These are phyloP conservation scores for Etheostoma cragini DNA, from an alignment of 2,113 vertebrate species.

Conservation along the genomic window DNA sequence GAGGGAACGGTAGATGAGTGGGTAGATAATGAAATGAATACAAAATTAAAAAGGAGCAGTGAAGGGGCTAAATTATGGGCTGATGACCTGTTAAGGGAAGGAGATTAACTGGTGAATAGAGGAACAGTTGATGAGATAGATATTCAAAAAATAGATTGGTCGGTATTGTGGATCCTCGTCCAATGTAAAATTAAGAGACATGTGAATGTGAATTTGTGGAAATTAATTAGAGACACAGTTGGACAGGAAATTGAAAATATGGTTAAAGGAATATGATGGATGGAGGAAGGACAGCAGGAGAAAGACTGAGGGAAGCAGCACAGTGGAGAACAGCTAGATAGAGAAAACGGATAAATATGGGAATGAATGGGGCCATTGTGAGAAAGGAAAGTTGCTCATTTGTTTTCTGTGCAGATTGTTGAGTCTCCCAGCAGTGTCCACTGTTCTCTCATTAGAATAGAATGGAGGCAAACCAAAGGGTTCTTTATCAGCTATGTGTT, in stretches of 20 bases:
- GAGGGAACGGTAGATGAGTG: background rate
- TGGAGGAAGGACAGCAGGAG: background rate
- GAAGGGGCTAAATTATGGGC: background rate
- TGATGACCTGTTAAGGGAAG: constrained; percentile 1
- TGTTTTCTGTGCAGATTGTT: constrained; percentile 62
- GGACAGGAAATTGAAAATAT: background rate
- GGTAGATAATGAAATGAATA: constrained; percentile 1
- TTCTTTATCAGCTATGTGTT: constrained; percentile 10
- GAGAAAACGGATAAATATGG: background rate
- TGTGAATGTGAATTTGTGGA: background rate
- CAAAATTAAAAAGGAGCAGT: background rate
- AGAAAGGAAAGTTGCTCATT: constrained; percentile 18
- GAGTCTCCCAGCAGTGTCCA: constrained; percentile 19
- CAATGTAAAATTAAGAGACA: background rate
- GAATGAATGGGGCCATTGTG: constrained; percentile 63
- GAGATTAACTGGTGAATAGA: background rate
- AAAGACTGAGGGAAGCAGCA: background rate
- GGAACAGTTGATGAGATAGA: background rate
- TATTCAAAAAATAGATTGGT: background rate
- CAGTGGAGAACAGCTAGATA: background rate
- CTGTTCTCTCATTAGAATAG: constrained; percentile 32
- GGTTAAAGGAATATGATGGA: background rate
- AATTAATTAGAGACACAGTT: background rate
- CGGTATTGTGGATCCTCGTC: background rate
- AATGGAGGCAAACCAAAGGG: constrained; percentile 22